A percentile compares a stretch with the other conserved stretches of the same genome.
Conservation (phyloP, 1,140 invertebrate genomes). For the Cydia strobilella region DNA sequence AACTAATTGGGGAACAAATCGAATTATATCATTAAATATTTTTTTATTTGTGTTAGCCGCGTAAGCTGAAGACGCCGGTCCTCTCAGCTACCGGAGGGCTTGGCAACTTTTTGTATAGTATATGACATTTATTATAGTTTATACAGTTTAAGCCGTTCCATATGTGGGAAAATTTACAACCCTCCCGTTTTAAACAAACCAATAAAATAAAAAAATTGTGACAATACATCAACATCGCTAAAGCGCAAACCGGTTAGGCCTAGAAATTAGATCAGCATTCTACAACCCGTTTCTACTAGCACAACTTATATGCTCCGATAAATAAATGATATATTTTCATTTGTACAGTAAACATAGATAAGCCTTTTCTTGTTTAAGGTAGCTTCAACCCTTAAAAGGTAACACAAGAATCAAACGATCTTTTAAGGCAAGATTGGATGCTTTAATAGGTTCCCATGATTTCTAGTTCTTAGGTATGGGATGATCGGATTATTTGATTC, state of each 20-base stretch:
- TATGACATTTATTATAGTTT: no score
- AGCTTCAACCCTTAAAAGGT: not conserved
- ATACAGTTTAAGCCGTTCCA: no score
- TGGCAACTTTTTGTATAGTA: no score
- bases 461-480: not conserved
- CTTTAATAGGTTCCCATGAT: conserved; percentile 11
- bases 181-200: no score
- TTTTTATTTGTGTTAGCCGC: no score
- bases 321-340: not conserved
- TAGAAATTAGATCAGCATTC: conserved; percentile 24
- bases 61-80: no score
- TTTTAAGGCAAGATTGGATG: not conserved
- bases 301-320: not conserved
- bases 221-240: not conserved
- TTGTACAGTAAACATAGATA: not conserved
- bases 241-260: not conserved
- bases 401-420: not conserved
- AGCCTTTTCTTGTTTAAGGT: not conserved
- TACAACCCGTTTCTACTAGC: not conserved
- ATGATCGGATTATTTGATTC: not conserved
- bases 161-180: no score
- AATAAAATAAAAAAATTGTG: not conserved
- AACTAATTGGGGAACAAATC: no score
- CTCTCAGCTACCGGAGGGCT: no score
- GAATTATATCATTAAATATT: no score